phyloP scores from a whole-genome alignment of 2,797 vertebrate genomes.

The Rhodeus uyekii region DNA sequence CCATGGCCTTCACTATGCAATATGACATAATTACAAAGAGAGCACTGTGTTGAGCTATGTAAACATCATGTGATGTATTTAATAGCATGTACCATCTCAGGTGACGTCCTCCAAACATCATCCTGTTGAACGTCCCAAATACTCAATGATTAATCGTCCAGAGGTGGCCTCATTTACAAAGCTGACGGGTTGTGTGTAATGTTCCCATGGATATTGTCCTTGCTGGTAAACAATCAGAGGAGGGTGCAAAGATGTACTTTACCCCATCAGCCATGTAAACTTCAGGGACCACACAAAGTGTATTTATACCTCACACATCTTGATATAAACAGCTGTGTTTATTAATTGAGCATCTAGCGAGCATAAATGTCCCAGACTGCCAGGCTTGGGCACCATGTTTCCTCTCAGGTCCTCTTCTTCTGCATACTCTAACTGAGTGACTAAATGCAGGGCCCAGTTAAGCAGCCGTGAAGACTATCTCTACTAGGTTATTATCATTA shows the following conservation, averaged over 20 bases:
- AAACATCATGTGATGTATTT: slow-evolving; percentile 54
- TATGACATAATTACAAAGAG: slow-evolving; percentile 36
- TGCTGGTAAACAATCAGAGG: slow-evolving; percentile 64
- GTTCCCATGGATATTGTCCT: slow-evolving; percentile 61
- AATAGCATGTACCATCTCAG: slow-evolving; percentile 45
- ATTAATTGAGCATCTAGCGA: slow-evolving; percentile 68
- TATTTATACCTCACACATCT: slow-evolving; percentile 74
- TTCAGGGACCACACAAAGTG: slow-evolving; percentile 75
- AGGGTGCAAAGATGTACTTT: slow-evolving; percentile 47
- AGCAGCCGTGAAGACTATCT: slow-evolving; percentile 69
- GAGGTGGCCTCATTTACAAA: slow-evolving; percentile 42
- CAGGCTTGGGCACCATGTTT: slow-evolving; percentile 47
- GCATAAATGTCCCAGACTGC: slow-evolving; percentile 50
- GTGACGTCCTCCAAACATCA: slow-evolving; percentile 52
- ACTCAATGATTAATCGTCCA: slow-evolving; percentile 45
- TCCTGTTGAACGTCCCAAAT: slow-evolving; percentile 53
- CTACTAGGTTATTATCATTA: slow-evolving; percentile 74
- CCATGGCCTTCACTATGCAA: not conserved
- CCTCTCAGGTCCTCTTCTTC: slow-evolving; percentile 30
- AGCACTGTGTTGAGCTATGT: slow-evolving; percentile 38
- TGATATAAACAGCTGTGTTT: slow-evolving; percentile 69
- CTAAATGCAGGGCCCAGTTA: slow-evolving; percentile 73
- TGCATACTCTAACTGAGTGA: slow-evolving; percentile 73
- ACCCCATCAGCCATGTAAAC: slow-evolving; percentile 45
- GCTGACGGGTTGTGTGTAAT: slow-evolving; percentile 38